These are phyloP conservation scores for Cydia strobilella DNA, from an alignment of 1,140 invertebrate genomes.

Conservation along the genomic window DNA sequence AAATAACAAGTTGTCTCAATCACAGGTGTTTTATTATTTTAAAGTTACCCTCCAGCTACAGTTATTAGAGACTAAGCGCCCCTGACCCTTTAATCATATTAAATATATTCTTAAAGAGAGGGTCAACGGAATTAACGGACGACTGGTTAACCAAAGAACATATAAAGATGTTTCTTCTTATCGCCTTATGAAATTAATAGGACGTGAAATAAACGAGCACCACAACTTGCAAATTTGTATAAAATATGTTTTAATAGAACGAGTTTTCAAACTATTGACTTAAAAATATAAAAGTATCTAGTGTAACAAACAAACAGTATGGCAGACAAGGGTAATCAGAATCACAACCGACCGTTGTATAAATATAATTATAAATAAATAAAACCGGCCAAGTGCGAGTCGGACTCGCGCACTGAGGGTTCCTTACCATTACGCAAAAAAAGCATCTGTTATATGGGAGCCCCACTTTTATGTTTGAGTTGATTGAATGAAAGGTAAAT, in stretches of 20 bases:
- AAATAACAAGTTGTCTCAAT: too few relatives aligned
- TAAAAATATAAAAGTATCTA: not conserved
- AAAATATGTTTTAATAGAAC: not conserved
- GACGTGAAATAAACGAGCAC: constrained; percentile 2
- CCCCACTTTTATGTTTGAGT: too few relatives aligned
- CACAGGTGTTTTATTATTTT: too few relatives aligned
- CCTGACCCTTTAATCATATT: not conserved
- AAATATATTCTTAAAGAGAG: not conserved
- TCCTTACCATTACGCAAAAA: too few relatives aligned
- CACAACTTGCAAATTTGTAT: not conserved
- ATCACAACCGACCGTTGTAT: too few relatives aligned
- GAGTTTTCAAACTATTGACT: not conserved
- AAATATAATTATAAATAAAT: too few relatives aligned
- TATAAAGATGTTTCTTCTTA: not conserved
- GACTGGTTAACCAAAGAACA: not conserved
- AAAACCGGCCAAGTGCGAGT: too few relatives aligned
- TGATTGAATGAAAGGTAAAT: too few relatives aligned
- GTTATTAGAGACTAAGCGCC: not conserved
- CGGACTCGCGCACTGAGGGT: too few relatives aligned
- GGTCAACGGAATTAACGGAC: not conserved
- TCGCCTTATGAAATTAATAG: constrained; percentile 2
- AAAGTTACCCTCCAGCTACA: too few relatives aligned
- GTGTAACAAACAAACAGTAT: not conserved
- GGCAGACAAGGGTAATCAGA: not conserved
- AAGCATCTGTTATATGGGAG: too few relatives aligned